Evolutionary conservation across 35 echinoderm and acorn worm species (phyloP), one percentile per base, ranked within the genome.

Genomic region (Lytechinus pictus): DNA sequence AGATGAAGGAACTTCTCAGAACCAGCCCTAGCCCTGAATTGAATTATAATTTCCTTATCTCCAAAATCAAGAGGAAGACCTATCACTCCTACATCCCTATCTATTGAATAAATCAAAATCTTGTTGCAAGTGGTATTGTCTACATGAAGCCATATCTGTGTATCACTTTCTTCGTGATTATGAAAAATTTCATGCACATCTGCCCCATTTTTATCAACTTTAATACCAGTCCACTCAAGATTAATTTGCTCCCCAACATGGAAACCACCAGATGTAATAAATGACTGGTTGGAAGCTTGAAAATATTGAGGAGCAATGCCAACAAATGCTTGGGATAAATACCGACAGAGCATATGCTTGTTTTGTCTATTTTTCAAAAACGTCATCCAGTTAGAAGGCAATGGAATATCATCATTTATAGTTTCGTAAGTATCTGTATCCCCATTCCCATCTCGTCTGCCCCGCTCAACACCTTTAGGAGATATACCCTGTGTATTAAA

Each of bases 221-320:
- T 56, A 19, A 56, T 53, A 13, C 72, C 86, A 19, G 52, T 87
- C 86, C 90, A 94, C 71, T 56, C 55, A 61, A 9, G 33, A 9
- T 55, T 94, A 52, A 29, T 10, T 96, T 21, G n/a, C 11, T 53
- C 16, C 8, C 8, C 93, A 56, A 54, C 92, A 60, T 96, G 53
- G 86, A 87, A 92, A 13, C 97, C 97, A 79, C 97, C 97, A 52
- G 97, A 96, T 13, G 95, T 94, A 60, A 97, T 51, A 96, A 97
- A 95, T 79, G 27, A 54, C 27, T 97, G 91, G 24, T 29, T 61
- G 5, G 57, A 28, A 19, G 51, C 54, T 12, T 9, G 24, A 8
- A 97, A 87, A 52, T 90, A 5, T 7, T 24, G 12, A 55, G 96
- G 92, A 33, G 27, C 93, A 71, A 52, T 54, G 16, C 16, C 6